Evolutionary conservation across 2,113 vertebrate genomes (phyloP).

Genomic region (Phainopepla nitens): DNA sequence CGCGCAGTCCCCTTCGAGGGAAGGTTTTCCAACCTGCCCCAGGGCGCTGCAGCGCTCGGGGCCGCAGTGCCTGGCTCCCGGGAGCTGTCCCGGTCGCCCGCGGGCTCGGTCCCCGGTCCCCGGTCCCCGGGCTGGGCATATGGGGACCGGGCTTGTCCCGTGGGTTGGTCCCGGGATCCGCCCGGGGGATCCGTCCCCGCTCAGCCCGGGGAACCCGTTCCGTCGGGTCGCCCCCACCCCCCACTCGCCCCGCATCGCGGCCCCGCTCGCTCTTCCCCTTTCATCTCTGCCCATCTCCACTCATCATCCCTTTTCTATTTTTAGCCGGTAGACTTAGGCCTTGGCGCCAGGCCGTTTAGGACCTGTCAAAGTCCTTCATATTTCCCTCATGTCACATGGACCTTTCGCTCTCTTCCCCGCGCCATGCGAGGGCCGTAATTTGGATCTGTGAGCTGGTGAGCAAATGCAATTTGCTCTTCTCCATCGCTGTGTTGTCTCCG

Average conservation of each 20-base stretch:
- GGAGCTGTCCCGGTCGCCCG: not conserved
- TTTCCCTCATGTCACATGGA: slow-evolving; percentile 90
- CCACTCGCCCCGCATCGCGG: not conserved
- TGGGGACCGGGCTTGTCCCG: too few species aligned
- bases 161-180: not conserved
- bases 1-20: not conserved
- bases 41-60: not conserved
- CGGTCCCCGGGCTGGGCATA: fast-evolving
- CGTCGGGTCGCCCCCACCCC: not conserved
- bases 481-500: slow-evolving; percentile 66
- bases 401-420: slow-evolving; percentile 75
- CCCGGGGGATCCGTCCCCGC: not conserved
- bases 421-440: slow-evolving; percentile 58
- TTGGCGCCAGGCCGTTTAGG: slow-evolving; percentile 96
- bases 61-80: not conserved
- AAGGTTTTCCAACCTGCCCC: not conserved
- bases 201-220: not conserved
- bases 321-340: slow-evolving; percentile 87
- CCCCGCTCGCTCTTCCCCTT: slow-evolving; percentile 71
- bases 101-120: not conserved
- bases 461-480: slow-evolving; percentile 76
- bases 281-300: slow-evolving; percentile 81
- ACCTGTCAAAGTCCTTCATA: slow-evolving; percentile 96
- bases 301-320: slow-evolving; percentile 87
- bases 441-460: slow-evolving; percentile 65